Evolutionary conservation across 2,888 invertebrate species (phyloP).

Genomic region (Ctenicera cuprea): DNA sequence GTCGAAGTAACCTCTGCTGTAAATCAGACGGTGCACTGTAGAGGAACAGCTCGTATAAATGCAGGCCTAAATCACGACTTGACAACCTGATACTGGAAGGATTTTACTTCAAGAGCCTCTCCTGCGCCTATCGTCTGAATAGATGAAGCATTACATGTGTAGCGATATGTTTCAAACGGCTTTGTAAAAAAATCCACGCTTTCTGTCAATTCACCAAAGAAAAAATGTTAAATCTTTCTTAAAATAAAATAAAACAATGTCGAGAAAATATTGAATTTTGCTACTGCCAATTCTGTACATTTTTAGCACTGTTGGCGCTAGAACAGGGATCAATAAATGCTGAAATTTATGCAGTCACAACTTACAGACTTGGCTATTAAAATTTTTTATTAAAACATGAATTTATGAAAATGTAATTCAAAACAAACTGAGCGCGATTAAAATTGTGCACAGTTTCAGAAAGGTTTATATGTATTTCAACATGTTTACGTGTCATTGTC

Average conservation of each 20-base stretch:
- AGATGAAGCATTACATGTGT: constrained; percentile 59
- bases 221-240: neutral
- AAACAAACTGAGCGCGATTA: too few species aligned
- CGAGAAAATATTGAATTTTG: neutral
- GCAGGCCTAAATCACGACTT: constrained; percentile 70
- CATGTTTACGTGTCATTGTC: too few species aligned
- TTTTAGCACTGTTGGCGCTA: neutral
- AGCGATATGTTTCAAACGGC: constrained; percentile 55
- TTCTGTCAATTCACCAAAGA: constrained; percentile 10
- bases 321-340: too few species aligned
- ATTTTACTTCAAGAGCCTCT: constrained; percentile 65
- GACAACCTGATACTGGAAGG: constrained; percentile 69
- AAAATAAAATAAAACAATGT: neutral
- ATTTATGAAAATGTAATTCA: too few species aligned
- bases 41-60: constrained; percentile 69
- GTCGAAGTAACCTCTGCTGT: constrained; percentile 68
- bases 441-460: too few species aligned
- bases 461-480: too few species aligned
- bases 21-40: constrained; percentile 67
- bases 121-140: constrained; percentile 60
- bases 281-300: neutral
- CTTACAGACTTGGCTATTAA: too few species aligned
- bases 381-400: too few species aligned
- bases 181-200: constrained; percentile 13
- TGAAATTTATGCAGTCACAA: too few species aligned